These are phyloP conservation scores for Bombus waltoni DNA, from an alignment of 1,140 invertebrate genomes.

Conservation along the genomic window DNA sequence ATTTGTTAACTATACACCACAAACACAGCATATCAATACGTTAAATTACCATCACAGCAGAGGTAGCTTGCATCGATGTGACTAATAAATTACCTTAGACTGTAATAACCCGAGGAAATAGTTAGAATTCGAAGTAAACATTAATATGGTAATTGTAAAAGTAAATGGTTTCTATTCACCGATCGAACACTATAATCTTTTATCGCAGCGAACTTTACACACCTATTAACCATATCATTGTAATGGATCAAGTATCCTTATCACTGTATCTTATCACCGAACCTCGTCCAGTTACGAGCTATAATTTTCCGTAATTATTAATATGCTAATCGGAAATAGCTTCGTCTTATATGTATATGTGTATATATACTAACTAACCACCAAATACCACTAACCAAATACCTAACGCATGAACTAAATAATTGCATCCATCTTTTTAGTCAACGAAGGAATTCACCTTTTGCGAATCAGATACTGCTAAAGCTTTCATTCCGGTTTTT, in stretches of 20 bases:
- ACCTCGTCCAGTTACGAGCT: neutral
- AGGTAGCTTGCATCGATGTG: neutral
- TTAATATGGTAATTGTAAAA: neutral
- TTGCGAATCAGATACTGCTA: neutral
- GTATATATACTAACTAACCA: too few species aligned
- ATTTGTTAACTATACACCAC: neutral
- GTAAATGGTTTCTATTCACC: neutral
- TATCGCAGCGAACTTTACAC: neutral
- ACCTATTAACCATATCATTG: neutral
- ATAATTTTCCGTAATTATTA: neutral
- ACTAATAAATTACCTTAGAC: neutral
- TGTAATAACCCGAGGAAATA: neutral
- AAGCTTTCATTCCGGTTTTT: neutral
- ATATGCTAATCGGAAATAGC: neutral
- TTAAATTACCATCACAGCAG: neutral
- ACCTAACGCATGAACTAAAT: neutral
- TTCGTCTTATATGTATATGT: too few species aligned
- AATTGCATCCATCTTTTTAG: neutral
- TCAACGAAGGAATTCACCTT: neutral
- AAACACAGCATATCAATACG: neutral
- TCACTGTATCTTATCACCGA: neutral
- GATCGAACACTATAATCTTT: neutral
- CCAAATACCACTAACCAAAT: too few species aligned
- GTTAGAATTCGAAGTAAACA: neutral
- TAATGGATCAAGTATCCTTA: neutral